Evolutionary conservation across 1,140 invertebrate genomes (phyloP), one percentile per base, ranked within the genome.

Genomic region (Sweltsa coloradensis): DNA sequence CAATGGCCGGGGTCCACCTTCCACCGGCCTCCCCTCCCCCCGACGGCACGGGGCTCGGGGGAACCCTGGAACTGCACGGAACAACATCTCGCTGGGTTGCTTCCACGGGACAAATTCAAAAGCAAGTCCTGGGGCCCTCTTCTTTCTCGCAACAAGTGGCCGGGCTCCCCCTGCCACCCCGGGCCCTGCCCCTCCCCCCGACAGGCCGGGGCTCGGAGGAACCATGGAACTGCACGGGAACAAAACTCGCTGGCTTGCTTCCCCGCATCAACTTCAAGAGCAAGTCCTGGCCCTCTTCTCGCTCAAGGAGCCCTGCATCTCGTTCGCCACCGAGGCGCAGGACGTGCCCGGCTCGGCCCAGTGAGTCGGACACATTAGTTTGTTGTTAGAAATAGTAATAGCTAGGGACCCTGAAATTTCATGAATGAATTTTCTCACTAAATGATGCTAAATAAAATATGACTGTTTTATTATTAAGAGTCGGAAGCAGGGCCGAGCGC

Each of bases 61-160:
- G 93, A 23, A 89, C 85, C n/a, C 85, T 92, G 72, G 87, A 92
- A 59, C 69, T 96, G 13, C 84, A 89, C 53, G 74, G 74, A 47
- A 47, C 23, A 91, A 94, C 61, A 89, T 98, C 31, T 94, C 91
- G 11, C 69, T 98, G 27, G 93, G 90, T 5, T 97, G 93, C 65
- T 98, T 97, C 71, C 91, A 97, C 66, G 94, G 93, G 3, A 90
- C 95, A 56, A 97, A 96, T 66, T 95, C 97, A 64, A 92, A 92
- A 54, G 83, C 92, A 22, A 97, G 96, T 68, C 91, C 85, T 2
- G 97, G 94, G 93, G 93, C 92, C 1, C 60, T 97, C n/a, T n/a
- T n/a, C n/a, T n/a, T n/a, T n/a, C n/a, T n/a, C n/a, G n/a, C n/a
- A n/a, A n/a, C n/a, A n/a, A n/a, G n/a, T n/a, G n/a, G n/a, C n/a